Evolutionary conservation across 2,113 vertebrate genomes (phyloP).

Genomic region (Uria aalge): DNA sequence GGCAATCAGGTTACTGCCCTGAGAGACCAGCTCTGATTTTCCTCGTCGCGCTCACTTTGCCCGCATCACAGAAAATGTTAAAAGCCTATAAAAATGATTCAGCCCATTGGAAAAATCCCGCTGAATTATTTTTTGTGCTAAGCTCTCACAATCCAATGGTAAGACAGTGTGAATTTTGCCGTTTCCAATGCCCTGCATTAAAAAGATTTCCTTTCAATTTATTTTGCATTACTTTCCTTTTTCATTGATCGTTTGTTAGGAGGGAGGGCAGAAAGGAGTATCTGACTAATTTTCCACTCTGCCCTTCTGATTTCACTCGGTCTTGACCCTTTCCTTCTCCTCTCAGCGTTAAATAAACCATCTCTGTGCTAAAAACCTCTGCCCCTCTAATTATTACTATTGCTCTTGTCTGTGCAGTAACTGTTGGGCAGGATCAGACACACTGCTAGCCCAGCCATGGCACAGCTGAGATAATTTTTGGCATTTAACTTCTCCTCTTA

Average conservation of each 20-base stretch:
- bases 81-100: background rate
- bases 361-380: background rate
- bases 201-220: background rate
- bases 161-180: background rate
- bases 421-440: background rate
- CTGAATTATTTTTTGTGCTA: background rate
- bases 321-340: background rate
- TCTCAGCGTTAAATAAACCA: background rate
- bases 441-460: background rate
- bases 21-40: background rate
- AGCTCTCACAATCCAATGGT: background rate
- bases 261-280: background rate
- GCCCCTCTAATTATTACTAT: background rate
- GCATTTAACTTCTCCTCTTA: background rate
- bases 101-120: background rate
- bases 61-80: background rate
- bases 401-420: background rate
- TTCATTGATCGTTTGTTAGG: background rate
- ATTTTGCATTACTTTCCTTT: background rate
- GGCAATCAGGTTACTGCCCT: background rate
- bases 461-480: background rate
- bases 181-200: background rate
- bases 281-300: background rate
- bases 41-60: background rate
- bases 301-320: background rate